Evolutionary conservation across 2,113 vertebrate species (phyloP), one percentile per base, ranked within the genome.

Genomic region (Megaleporinus macrocephalus): DNA sequence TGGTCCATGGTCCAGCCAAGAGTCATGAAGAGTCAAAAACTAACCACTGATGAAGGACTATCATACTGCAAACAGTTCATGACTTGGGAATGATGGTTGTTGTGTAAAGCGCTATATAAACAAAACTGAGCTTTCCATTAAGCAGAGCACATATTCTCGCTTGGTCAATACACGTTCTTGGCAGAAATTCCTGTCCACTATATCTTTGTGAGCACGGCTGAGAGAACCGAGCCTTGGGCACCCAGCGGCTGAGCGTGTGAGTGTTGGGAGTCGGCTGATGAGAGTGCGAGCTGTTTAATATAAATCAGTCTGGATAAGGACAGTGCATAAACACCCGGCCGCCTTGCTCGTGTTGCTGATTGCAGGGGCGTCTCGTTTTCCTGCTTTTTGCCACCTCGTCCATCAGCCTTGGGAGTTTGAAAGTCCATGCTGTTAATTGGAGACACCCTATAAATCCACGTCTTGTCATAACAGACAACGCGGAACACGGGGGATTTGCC

Each of bases 401-500:
- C 61, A 49, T 87, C 86, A 82, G 55, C 53, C 0, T n/a, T 26
- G 65, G 29, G 44, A 44, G 55, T 36, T 66, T 78, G 4, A 78
- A 68, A 75, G 77, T 68, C 83, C 73, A 15, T 53, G 13, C 55
- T 61, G 80, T 83, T 85, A 82, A 87, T 87, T 69, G 49, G 53
- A 76, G 73, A 13, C 76, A 76, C 72, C 69, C 80, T 80, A 84
- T 87, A 83, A 87, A 87, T 87, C 86, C 82, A 51, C 5, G n/a
- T 27, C 49, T 68, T 77, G 86, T 87, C 86, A 87, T 84, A 87
- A 87, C 86, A 87, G 73, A 85, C 86, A 87, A 66, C 3, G 68
- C 26, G 26, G 41, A 84, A 82, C 82, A 76, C 11, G 26, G 82
- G 61, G 74, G 36, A 57, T 65, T 59, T 51, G 65, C 62, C 76